phyloP scores from a whole-genome alignment of 1,140 invertebrate species.

The Brachionus sp. region DNA sequence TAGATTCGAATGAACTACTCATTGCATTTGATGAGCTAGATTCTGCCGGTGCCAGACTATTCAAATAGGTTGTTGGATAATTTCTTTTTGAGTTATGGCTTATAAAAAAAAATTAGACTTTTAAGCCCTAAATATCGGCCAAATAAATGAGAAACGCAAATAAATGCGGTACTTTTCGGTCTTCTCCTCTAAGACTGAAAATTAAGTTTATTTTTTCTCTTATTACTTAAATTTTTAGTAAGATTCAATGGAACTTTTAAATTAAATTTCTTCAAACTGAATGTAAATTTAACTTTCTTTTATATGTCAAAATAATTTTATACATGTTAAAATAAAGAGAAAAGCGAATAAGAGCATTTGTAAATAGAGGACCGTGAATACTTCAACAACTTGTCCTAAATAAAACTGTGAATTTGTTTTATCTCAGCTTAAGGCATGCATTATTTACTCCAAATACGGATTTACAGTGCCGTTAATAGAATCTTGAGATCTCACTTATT shows the following conservation, averaged over 20 bases:
- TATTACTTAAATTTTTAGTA: not conserved
- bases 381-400: slow-evolving; percentile 13
- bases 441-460: not conserved
- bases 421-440: not conserved
- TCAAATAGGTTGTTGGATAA: slow-evolving; percentile 22
- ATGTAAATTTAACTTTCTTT: not conserved
- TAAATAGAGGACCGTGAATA: not conserved
- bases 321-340: not conserved
- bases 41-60: not conserved
- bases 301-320: slow-evolving; percentile 18
- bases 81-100: slow-evolving; percentile 38
- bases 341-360: not conserved
- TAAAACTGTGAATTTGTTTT: slow-evolving; percentile 11
- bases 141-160: not conserved
- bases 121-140: not conserved
- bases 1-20: not conserved
- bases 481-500: not conserved
- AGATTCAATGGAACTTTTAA: not conserved
- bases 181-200: not conserved
- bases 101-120: not conserved
- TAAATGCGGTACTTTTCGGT: not conserved
- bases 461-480: not conserved
- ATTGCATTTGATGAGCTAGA: not conserved
- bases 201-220: slow-evolving; percentile 15
- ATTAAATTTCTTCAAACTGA: not conserved